Evolutionary conservation across 2,113 vertebrate species (phyloP).

Genomic region (Pomatorhinus ruficollis): DNA sequence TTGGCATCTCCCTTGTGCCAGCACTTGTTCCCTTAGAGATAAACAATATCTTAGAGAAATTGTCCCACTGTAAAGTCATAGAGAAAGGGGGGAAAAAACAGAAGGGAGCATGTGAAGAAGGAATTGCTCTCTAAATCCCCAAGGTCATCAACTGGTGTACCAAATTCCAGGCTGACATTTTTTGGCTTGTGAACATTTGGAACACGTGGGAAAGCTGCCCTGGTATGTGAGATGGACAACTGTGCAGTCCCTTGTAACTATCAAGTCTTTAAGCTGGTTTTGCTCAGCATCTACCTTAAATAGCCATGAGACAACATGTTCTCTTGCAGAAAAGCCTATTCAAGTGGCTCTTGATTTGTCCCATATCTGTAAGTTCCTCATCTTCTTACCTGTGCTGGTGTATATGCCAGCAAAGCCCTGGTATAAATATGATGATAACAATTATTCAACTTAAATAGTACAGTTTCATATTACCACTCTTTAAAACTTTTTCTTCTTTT

Average conservation of each 20-base stretch:
- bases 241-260: not conserved
- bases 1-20: not conserved
- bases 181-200: not conserved
- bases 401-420: not conserved
- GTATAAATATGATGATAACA: not conserved
- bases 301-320: not conserved
- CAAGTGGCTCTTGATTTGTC: not conserved
- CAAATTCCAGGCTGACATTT: not conserved
- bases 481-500: not conserved
- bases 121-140: not conserved
- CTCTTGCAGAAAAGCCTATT: not conserved
- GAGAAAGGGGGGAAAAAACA: not conserved
- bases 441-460: not conserved
- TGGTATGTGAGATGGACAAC: not conserved
- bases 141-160: not conserved
- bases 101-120: not conserved
- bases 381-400: not conserved
- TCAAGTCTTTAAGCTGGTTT: not conserved
- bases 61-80: not conserved
- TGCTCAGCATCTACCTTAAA: not conserved
- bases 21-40: not conserved
- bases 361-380: not conserved
- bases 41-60: not conserved
- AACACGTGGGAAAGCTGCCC: not conserved
- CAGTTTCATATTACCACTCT: not conserved